Evolutionary conservation across 2,888 invertebrate genomes (phyloP), one percentile per base, ranked within the genome.

Genomic region (Pyrrhosoma nymphula): DNA sequence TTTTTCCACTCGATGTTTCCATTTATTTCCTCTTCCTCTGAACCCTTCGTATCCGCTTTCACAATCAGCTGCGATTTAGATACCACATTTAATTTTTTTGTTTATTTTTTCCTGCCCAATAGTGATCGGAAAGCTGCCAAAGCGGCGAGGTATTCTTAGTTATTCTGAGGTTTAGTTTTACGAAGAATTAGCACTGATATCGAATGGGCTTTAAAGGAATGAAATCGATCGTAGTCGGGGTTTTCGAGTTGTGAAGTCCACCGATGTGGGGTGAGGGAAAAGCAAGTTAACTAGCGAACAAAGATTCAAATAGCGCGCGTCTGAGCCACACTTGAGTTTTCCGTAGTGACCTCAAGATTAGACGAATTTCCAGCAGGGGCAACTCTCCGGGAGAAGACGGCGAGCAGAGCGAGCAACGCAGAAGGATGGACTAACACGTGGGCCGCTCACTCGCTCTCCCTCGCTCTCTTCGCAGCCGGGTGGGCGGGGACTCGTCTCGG

Each of bases 401-500:
- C 82, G 82, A 82, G 82, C 14, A 18, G 82, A 82, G 82, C 14
- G 35, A 35, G 82, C 35, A 35, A 35, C 82, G 30, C 82, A 26
- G 82, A 82, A 82, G 35, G 82, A 82, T 82, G 35, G 82, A 82
- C 82, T 82, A 93, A 93, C 93, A 93, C 93, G 93, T 93, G 93
- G 82, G 16, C 16, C 60, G 60, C 47, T 47, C 47, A 8, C 47
- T 47, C 47, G 47, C 69, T 23, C 82, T 93, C 93, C 39, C 93
- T 69, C 89, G n/a, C 47, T n/a, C 56, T 69, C 69, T 93, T 93
- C 69, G 39, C 93, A 47, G 47, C 75, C 47, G 93, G 75, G 69
- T 93, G 93, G 93, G 93, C 93, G 93, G 93, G 47, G 26, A 63
- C 93, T 93, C 55, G 63, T n/a, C 47, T n/a, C 93, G 93, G 75